Conservation (phyloP, 1,140 invertebrate species). For the Drosophila lowei region DNA sequence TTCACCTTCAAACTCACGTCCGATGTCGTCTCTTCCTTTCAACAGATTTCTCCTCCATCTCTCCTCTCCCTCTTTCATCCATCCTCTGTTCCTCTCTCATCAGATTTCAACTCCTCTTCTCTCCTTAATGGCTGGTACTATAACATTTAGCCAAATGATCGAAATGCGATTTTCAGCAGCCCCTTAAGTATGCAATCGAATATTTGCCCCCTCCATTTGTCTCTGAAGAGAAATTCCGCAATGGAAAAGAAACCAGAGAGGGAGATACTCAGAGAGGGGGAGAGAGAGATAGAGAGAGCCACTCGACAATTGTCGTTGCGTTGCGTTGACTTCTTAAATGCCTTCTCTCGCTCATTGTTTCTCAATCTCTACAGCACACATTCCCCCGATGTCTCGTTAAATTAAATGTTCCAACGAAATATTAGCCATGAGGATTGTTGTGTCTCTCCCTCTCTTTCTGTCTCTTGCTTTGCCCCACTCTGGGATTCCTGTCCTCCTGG, state of each 20-base stretch:
- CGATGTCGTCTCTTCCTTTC: too few relatives aligned
- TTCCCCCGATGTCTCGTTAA: slow-evolving; percentile 67
- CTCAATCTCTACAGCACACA: slow-evolving; percentile 50
- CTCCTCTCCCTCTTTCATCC: too few relatives aligned
- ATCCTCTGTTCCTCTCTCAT: too few relatives aligned
- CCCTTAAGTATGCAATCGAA: slow-evolving; percentile 21
- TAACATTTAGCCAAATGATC: too few relatives aligned
- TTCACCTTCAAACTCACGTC: too few relatives aligned
- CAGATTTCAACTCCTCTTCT: too few relatives aligned
- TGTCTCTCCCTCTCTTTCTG: not conserved
- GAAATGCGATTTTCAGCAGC: not conserved
- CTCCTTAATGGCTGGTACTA: too few relatives aligned
- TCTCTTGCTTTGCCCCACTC: not conserved
- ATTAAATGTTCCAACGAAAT: slow-evolving; percentile 81
- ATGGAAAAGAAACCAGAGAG: not conserved
- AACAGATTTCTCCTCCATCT: too few relatives aligned
- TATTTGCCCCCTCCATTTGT: not conserved
- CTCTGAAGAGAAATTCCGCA: slow-evolving; percentile 19
- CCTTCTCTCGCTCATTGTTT: slow-evolving; percentile 30
- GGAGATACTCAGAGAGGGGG: not conserved
- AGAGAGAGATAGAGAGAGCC: not conserved
- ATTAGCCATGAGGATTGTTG: slow-evolving; percentile 53
- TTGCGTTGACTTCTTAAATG: slow-evolving; percentile 7
- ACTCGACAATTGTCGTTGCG: slow-evolving; percentile 16
- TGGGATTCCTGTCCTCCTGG: not conserved